phyloP scores from a whole-genome alignment of 2,113 vertebrate genomes.

The Odontesthes bonariensis region DNA sequence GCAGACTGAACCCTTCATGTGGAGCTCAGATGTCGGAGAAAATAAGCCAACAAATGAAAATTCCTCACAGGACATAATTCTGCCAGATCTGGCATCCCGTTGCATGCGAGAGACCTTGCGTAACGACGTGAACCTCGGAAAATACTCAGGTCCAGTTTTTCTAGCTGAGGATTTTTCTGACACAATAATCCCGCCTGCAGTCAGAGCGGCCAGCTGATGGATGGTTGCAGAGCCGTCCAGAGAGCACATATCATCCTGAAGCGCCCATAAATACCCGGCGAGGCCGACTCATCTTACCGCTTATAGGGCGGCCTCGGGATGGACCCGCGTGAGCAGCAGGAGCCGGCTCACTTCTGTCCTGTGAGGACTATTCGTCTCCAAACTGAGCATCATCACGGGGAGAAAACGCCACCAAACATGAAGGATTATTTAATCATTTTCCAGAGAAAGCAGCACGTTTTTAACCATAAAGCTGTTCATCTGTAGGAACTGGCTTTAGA shows the following conservation, averaged over 20 bases:
- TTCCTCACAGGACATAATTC: constrained; percentile 59
- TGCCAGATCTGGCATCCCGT: constrained; percentile 42
- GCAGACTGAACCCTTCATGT: neutral
- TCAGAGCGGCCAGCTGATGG: constrained; percentile 12
- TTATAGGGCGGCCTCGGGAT: constrained; percentile 1
- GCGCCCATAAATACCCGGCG: neutral
- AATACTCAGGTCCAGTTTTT: constrained; percentile 5
- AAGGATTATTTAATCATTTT: neutral
- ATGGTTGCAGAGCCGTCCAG: neutral
- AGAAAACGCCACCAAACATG: neutral
- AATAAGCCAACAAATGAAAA: constrained; percentile 60
- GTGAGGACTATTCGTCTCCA: too few species aligned
- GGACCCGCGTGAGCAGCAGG: neutral
- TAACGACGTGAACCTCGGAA: too few species aligned
- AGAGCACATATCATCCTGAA: constrained; percentile 20
- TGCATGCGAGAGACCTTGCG: constrained; percentile 3
- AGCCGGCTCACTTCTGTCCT: too few species aligned
- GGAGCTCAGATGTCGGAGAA: constrained; percentile 41
- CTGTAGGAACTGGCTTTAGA: too few species aligned
- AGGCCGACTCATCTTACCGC: neutral
- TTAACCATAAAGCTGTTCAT: neutral
- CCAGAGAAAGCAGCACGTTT: neutral
- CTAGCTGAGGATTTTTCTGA: constrained; percentile 10
- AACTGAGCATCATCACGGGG: too few species aligned
- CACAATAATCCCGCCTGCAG: neutral